These are phyloP conservation scores for Diabrotica balteata DNA, from an alignment of 2,888 invertebrate genomes.

Conservation along the genomic window DNA sequence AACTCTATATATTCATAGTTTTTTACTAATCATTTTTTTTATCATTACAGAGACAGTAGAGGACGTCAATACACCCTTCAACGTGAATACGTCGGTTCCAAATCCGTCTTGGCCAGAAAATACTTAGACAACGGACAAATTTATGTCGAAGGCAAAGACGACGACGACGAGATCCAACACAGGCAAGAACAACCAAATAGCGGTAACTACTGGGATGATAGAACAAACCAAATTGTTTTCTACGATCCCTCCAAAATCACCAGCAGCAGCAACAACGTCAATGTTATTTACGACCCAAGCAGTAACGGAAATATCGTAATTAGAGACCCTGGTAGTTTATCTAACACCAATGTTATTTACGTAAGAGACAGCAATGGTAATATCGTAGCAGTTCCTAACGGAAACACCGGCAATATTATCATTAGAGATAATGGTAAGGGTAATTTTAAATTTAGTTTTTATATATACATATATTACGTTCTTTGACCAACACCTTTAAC, in stretches of 20 bases:
- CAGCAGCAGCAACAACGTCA: not conserved
- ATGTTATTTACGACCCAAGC: not conserved
- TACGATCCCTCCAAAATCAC: not conserved
- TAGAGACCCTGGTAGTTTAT: too few species aligned
- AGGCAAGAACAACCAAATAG: not conserved
- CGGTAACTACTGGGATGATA: not conserved
- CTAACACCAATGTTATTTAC: too few species aligned
- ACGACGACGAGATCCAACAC: too few species aligned
- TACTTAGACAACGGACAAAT: slow-evolving; percentile 5
- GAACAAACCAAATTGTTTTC: not conserved
- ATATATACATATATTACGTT: too few species aligned
- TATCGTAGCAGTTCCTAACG: too few species aligned
- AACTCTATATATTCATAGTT: too few species aligned
- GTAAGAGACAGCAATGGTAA: too few species aligned
- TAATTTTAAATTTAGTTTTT: too few species aligned
- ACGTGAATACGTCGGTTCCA: not conserved
- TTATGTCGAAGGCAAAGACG: not conserved
- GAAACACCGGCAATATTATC: too few species aligned
- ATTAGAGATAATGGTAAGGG: too few species aligned
- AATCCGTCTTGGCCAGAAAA: slow-evolving; percentile 2
- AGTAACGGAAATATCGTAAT: too few species aligned
- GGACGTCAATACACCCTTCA: slow-evolving; percentile 2
- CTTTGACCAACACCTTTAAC: too few species aligned
- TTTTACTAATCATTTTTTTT: not conserved
- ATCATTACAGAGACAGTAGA: not conserved